Conservation (phyloP, 2,797 vertebrate genomes). For the Myotis myotis region DNA sequence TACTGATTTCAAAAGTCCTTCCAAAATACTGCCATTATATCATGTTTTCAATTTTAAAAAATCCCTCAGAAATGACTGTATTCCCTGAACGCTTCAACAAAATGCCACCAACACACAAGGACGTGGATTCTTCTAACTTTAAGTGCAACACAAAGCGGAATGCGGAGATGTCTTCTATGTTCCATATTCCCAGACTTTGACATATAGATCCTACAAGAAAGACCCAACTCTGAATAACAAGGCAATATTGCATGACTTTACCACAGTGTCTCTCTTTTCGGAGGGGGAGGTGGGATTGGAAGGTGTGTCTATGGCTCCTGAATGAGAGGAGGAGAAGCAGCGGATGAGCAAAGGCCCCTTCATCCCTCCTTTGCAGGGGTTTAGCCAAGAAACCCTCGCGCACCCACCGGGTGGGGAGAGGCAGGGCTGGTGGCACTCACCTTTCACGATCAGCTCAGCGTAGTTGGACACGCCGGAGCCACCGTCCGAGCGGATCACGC, state of each 20-base stretch:
- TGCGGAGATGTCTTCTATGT: neutral
- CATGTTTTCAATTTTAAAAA: neutral
- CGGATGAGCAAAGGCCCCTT: neutral
- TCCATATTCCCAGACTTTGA: neutral
- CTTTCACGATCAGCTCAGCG: conserved; percentile 94
- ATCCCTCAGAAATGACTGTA: neutral
- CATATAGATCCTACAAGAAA: neutral
- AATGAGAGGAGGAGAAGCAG: neutral
- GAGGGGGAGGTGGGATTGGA: too few species aligned
- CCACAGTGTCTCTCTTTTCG: neutral
- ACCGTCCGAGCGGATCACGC: conserved; percentile 95
- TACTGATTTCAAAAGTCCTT: conserved; percentile 15
- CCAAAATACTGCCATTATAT: neutral
- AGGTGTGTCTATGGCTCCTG: too few species aligned
- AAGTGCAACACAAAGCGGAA: neutral
- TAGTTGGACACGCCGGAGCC: conserved; percentile 98
- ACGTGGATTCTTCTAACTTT: neutral
- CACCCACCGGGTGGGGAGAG: neutral
- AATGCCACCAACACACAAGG: neutral
- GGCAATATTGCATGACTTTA: neutral
- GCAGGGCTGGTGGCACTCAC: conserved; percentile 79
- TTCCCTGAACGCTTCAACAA: neutral
- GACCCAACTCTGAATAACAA: neutral
- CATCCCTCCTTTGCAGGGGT: neutral
- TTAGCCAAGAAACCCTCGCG: neutral